Conservation (phyloP, 2,113 vertebrate species). For the Gymnarchus niloticus region DNA sequence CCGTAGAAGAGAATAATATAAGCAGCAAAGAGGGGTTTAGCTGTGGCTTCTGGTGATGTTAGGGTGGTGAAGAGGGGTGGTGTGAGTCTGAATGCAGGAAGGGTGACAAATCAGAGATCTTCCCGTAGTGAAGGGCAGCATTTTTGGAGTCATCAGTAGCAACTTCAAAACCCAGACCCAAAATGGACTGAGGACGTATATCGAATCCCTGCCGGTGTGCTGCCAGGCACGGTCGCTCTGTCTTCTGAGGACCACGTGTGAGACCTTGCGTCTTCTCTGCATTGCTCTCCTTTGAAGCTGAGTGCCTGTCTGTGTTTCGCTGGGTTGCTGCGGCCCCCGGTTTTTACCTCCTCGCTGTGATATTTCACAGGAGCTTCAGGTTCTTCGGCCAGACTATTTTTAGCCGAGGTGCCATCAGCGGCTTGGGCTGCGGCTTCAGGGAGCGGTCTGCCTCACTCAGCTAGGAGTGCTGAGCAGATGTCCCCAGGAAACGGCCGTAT, state of each 20-base stretch:
- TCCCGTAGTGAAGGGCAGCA: too few species aligned
- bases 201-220: not conserved
- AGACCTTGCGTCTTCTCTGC: too few species aligned
- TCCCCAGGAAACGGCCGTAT: conserved; percentile 50
- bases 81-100: too few species aligned
- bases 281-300: not conserved
- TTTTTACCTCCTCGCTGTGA: conserved; percentile 46
- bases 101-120: too few species aligned
- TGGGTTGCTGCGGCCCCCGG: not conserved
- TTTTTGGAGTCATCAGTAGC: too few species aligned
- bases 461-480: conserved; percentile 50
- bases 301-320: not conserved
- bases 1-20: too few species aligned
- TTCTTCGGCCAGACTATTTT: conserved; percentile 64
- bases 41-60: too few species aligned
- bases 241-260: not conserved
- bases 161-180: too few species aligned
- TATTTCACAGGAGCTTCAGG: conserved; percentile 57
- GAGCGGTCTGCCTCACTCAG: conserved; percentile 37
- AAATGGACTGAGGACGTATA: too few species aligned
- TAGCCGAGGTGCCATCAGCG: conserved; percentile 60
- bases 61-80: too few species aligned
- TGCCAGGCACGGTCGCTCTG: not conserved
- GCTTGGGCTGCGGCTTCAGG: conserved; percentile 44
- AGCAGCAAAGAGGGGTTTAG: too few species aligned